These are phyloP conservation scores for Spodoptera frugiperda DNA, from an alignment of 1,140 invertebrate species.

Conservation along the genomic window DNA sequence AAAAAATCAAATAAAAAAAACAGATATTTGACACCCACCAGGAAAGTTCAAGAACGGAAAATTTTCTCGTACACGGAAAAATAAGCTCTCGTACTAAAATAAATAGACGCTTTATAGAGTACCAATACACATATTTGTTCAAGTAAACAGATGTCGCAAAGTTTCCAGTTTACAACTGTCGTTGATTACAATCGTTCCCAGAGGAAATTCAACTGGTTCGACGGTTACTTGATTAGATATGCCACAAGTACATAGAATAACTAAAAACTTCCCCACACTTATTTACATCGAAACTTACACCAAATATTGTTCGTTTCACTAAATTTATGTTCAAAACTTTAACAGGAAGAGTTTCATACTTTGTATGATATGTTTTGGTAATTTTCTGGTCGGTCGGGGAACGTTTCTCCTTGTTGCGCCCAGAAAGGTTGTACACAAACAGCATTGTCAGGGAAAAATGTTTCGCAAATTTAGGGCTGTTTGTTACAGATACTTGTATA, in stretches of 20 bases:
- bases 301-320: slow-evolving; percentile 14
- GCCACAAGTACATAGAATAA: slow-evolving; percentile 24
- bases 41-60: too few species aligned
- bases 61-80: too few species aligned
- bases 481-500: slow-evolving; percentile 12
- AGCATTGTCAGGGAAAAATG: slow-evolving; percentile 17
- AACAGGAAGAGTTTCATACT: background rate
- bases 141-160: slow-evolving; percentile 1
- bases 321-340: slow-evolving; percentile 31
- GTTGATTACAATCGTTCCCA: slow-evolving; percentile 41
- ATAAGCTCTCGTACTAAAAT: too few species aligned
- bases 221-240: slow-evolving; percentile 45
- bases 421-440: slow-evolving; percentile 11
- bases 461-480: slow-evolving; percentile 3
- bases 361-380: slow-evolving; percentile 33
- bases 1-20: too few species aligned
- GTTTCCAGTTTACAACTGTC: slow-evolving; percentile 2
- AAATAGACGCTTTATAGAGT: too few species aligned
- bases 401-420: slow-evolving; percentile 22
- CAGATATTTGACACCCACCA: too few species aligned
- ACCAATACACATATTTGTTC: background rate
- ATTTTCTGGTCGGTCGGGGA: slow-evolving; percentile 18
- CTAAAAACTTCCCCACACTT: slow-evolving; percentile 20
- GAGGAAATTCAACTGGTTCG: slow-evolving; percentile 43
- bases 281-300: slow-evolving; percentile 23